Base-by-base conservation (phyloP, 2,113 vertebrate species). In the Harpagus bidentatus region DNA sequence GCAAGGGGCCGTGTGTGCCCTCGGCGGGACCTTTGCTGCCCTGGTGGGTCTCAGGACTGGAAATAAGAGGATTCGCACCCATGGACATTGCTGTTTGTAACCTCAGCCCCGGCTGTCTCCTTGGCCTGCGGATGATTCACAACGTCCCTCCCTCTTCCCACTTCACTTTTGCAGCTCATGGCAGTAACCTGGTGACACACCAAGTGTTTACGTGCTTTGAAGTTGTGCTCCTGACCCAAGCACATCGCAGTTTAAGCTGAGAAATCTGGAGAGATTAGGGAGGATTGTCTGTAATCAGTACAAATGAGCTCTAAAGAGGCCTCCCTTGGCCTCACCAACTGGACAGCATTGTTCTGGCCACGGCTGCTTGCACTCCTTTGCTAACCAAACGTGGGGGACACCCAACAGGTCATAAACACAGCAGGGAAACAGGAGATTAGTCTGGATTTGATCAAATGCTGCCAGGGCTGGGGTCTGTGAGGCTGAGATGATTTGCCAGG, bases 301-400 rank as follows among this genome's bases (percentile, higher is more conserved):
- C 48, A 94, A 91, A 95, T 48, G 45, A 93, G 70, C 74, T 66
- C 73, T 94, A 95, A 91, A 0, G 11, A 95, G 88, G 66, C 86
- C 53, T 91, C 82, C 61, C 45, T 85, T 0, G 0, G 66, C 69
- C 62, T 81, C 3, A 2, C 90, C 88, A 94, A 86, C 61, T 69
- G 77, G 70, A 90, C 59, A 71, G 83, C 63, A 43, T 66, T 80
- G 71, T 71, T 85, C 65, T 88, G 87, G 73, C 45, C 40, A 43
- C 0, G 3, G 69, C 74, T 97, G 43, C 62, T 74, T 43, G 36
- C 42, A 26, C 34, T 93, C n/a, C 66, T 90, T 81, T 73, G 50
- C 58, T 90, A 38, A 72, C 25, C 31, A 73, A 74, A 42, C 19
- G 16, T 80, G 73, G 50, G 80, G 58, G 53, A 52, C 48, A 66